Evolutionary conservation across 1,140 invertebrate genomes (phyloP), one percentile per base, ranked within the genome.

Genomic region (Pararge aegeria): DNA sequence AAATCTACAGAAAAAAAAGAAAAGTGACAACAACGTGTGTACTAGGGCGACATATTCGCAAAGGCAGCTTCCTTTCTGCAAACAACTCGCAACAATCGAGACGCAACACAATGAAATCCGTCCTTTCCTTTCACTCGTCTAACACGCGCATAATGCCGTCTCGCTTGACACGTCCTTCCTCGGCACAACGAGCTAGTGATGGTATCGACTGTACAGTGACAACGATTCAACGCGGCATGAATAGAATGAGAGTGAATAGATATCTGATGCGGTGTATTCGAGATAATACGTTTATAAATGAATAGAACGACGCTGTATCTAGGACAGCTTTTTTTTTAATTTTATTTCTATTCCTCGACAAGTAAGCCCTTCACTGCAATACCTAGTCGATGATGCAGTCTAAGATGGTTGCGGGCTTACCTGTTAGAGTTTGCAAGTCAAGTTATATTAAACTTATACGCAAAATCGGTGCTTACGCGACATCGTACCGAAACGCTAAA

Each of bases 121-220:
- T 84, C 78, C 65, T 68, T 80, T 74, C 75, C 70, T 79, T 85
- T 84, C 75, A 78, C 66, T 57, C 78, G 44, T 46, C 7, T 61
- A 71, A 80, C 64, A 69, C 48, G 69, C 66, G 71, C 52, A 86
- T 87, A 82, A 81, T 77, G 69, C 70, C 62, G 73, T 78, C 81
- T 78, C 75, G 57, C 71, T 79, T 79, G 81, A 86, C 73, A 78
- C 68, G 64, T 83, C 80, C 78, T 83, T 85, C 82, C 82, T 73
- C 51, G 52, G 63, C 68, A 66, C 68, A 72, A 68, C 66, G 24
- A 60, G 70, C 66, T 61, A 66, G 63, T 66, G 73, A 79, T 74
- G 72, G 38, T 72, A 85, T 85, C 77, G 68, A 69, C 70, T 78
- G 49, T 19, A 42, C 38, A 12, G 10, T 29, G 57, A 53, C 50